Evolutionary conservation across 2,888 invertebrate genomes (phyloP).

Genomic region (Alloscopus bannaensis): DNA sequence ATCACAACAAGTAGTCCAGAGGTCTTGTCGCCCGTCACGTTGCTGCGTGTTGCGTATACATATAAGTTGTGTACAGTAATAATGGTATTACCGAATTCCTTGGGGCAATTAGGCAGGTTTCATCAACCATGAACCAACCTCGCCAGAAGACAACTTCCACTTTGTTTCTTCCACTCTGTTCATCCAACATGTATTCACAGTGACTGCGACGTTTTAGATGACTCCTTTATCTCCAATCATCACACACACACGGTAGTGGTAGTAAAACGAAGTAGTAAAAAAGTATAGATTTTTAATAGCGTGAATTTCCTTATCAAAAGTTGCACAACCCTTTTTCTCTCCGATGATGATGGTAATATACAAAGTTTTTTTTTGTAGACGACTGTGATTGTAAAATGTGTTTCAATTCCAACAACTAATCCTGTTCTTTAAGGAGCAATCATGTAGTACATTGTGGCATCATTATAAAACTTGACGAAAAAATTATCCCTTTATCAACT

Average conservation of each 20-base stretch:
- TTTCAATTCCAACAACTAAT: background rate
- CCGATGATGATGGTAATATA: background rate
- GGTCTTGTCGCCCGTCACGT: slow-evolving; percentile 19
- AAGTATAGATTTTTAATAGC: background rate
- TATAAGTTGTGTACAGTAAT: slow-evolving; percentile 19
- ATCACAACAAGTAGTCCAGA: slow-evolving; percentile 39
- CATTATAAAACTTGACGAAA: slow-evolving; percentile 1
- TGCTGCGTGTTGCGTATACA: background rate
- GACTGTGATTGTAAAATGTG: too few species aligned
- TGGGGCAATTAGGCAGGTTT: slow-evolving; percentile 53
- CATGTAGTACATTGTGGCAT: background rate
- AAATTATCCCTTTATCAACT: background rate
- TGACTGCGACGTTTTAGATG: background rate
- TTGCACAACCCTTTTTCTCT: background rate
- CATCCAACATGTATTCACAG: slow-evolving; percentile 1
- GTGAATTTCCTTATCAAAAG: slow-evolving; percentile 1
- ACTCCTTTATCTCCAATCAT: background rate
- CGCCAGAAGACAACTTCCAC: slow-evolving; percentile 27
- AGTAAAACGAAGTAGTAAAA: slow-evolving; percentile 5
- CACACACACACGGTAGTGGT: slow-evolving; percentile 12
- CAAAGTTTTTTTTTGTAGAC: too few species aligned
- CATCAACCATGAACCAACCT: slow-evolving; percentile 9
- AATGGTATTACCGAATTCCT: slow-evolving; percentile 45
- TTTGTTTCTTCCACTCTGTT: background rate
- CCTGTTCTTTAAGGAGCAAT: background rate